These are phyloP conservation scores for Acipenser transmontanus DNA, from an alignment of 2,797 vertebrate species.

Conservation along the genomic window DNA sequence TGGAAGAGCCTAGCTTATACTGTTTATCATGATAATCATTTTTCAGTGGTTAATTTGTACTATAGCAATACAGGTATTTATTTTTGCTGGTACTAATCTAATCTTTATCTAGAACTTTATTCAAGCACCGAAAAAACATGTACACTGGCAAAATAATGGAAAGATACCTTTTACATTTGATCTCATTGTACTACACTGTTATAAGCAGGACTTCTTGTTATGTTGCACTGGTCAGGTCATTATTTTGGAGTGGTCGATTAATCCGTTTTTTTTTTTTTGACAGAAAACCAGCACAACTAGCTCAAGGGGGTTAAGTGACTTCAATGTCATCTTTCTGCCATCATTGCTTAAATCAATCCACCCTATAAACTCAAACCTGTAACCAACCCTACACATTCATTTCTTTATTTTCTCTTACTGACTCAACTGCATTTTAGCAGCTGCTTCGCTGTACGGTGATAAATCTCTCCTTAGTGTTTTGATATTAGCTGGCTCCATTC, in stretches of 20 bases:
- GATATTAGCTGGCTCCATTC: background rate
- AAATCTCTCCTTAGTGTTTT: constrained; percentile 3
- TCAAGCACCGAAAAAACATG: too few relatives aligned
- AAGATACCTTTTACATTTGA: constrained; percentile 56
- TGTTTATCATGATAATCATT: too few relatives aligned
- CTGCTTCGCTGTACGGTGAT: background rate
- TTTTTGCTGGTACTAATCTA: too few relatives aligned
- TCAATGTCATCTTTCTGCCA: background rate
- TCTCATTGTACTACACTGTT: constrained; percentile 27
- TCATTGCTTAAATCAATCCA: background rate
- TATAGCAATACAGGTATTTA: too few relatives aligned
- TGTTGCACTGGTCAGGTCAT: constrained; percentile 39
- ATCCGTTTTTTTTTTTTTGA: constrained; percentile 24
- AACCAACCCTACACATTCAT: constrained; percentile 26
- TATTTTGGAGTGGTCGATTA: constrained; percentile 33
- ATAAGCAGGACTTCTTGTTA: constrained; percentile 26
- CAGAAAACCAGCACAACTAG: constrained; percentile 21
- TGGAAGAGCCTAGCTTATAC: too few relatives aligned
- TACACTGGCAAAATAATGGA: constrained; percentile 51
- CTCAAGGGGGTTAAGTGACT: background rate
- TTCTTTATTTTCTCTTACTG: constrained; percentile 27
- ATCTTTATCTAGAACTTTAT: too few relatives aligned
- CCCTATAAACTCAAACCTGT: background rate
- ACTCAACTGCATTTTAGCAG: background rate
- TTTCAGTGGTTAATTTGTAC: too few relatives aligned